Percentiles rank a stretch among this genome's conserved stretches.
phyloP scores from a whole-genome alignment of 2,888 invertebrate genomes.

The Amiota minor region DNA sequence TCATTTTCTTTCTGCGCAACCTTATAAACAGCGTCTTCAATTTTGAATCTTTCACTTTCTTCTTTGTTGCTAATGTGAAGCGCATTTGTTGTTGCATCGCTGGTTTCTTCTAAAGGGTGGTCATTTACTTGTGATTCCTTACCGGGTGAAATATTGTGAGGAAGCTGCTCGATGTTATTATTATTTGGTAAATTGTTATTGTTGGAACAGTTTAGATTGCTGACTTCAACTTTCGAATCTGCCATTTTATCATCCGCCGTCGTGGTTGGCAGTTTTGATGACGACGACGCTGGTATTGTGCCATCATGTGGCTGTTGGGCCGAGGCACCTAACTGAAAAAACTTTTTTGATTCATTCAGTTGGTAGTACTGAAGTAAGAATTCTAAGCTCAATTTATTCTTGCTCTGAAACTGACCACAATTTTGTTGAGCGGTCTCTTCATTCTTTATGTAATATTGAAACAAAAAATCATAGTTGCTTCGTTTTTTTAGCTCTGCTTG shows the following conservation, averaged over 20 bases:
- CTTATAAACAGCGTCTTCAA: background rate
- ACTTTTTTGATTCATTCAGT: conserved; percentile 73
- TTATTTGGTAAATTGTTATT: background rate
- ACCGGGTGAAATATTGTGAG: background rate
- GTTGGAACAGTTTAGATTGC: conserved; percentile 31
- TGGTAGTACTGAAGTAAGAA: conserved; percentile 73
- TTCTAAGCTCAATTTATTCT: conserved; percentile 69
- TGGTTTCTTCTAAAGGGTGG: background rate
- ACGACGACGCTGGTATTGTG: conserved; percentile 56
- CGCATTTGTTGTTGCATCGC: too few species aligned
- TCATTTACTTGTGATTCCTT: background rate
- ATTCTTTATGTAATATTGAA: conserved; percentile 71
- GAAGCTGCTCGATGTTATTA: background rate
- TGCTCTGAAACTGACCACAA: conserved; percentile 49
- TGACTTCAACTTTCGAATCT: conserved; percentile 27
- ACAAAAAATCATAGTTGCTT: conserved; percentile 71
- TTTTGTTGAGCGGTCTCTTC: conserved; percentile 54
- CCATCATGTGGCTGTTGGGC: conserved; percentile 70
- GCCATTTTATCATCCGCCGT: conserved; percentile 48
- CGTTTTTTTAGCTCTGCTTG: conserved; percentile 70
- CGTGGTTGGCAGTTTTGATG: conserved; percentile 53
- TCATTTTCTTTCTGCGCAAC: background rate
- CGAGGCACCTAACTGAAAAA: conserved; percentile 74
- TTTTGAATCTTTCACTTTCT: background rate
- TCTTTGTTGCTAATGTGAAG: conserved; percentile 16